Conservation (phyloP, 1,140 invertebrate species). For the Drosophila ficusphila region DNA sequence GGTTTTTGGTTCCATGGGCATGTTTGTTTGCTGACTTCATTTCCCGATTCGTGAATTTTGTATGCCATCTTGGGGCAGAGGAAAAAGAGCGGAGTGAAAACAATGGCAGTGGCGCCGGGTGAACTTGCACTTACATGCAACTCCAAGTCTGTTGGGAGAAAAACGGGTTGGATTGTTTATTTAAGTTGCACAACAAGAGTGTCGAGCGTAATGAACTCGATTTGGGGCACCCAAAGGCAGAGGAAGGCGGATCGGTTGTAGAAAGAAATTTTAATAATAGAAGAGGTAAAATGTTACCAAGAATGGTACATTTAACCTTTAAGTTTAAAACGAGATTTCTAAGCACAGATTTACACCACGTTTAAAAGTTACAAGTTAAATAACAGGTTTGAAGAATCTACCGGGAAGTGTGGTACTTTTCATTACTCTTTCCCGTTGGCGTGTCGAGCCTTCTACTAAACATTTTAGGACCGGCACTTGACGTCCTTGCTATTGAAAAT, state of each 20-base stretch:
- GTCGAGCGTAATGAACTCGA: not conserved
- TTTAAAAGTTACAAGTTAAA: too few species aligned
- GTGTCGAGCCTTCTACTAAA: slow-evolving; percentile 1
- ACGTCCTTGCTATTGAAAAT: slow-evolving; percentile 53
- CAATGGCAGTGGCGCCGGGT: slow-evolving; percentile 47
- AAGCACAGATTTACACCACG: too few species aligned
- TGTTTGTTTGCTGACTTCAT: slow-evolving; percentile 41
- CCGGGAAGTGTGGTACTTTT: not conserved
- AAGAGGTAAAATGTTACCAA: not conserved
- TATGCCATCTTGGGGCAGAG: slow-evolving; percentile 30
- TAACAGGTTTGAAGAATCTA: too few species aligned
- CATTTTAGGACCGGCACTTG: slow-evolving; percentile 11
- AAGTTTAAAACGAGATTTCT: too few species aligned
- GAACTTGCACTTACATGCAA: slow-evolving; percentile 39
- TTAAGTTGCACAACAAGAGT: slow-evolving; percentile 59
- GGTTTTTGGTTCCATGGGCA: not conserved
- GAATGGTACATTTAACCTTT: too few species aligned
- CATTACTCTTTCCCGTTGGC: not conserved
- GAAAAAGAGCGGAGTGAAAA: slow-evolving; percentile 4
- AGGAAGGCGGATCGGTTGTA: too few species aligned
- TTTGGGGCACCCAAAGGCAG: not conserved
- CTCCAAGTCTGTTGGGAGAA: slow-evolving; percentile 19
- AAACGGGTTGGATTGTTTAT: slow-evolving; percentile 46
- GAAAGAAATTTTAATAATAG: not conserved
- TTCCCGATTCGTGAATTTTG: slow-evolving; percentile 34